Percentiles rank a stretch among this genome's conserved stretches.
phyloP scores from a whole-genome alignment of 2,888 invertebrate species.

The Acanthosepion lycidas region DNA sequence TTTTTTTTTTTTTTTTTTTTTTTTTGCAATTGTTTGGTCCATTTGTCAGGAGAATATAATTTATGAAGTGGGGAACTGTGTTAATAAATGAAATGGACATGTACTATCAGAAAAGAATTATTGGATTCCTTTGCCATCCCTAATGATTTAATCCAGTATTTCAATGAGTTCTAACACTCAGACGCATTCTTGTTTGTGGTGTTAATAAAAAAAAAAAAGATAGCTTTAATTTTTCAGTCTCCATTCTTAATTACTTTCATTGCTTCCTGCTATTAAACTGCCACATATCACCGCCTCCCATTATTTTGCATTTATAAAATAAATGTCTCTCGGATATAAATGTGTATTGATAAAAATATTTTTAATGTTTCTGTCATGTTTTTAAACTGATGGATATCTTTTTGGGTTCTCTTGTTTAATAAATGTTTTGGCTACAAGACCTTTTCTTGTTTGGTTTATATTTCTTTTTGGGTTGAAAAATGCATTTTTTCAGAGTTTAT shows the following conservation, averaged over 20 bases:
- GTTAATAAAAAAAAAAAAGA: background rate
- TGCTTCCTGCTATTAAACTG: background rate
- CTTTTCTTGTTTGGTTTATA: too few relatives aligned
- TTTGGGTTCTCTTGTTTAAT: background rate
- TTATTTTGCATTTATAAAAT: background rate
- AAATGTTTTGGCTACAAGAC: too few relatives aligned
- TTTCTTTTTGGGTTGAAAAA: too few relatives aligned
- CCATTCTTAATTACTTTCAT: conserved; percentile 16
- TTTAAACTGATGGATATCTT: background rate
- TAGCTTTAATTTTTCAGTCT: background rate
- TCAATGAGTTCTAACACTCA: background rate
- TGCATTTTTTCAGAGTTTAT: too few relatives aligned
- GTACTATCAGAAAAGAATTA: background rate
- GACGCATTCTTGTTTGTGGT: background rate
- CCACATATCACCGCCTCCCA: background rate
- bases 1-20: too few relatives aligned
- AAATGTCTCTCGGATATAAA: background rate
- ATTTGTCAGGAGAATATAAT: too few relatives aligned
- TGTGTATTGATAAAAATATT: background rate
- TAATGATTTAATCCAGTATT: background rate
- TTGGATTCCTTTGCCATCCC: background rate
- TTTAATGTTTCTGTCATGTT: background rate
- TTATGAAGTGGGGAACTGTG: too few relatives aligned
- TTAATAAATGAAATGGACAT: background rate
- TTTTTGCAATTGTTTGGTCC: too few relatives aligned